These are phyloP conservation scores for Drosophila paracracens DNA, from an alignment of 2,888 invertebrate species.

Conservation along the genomic window DNA sequence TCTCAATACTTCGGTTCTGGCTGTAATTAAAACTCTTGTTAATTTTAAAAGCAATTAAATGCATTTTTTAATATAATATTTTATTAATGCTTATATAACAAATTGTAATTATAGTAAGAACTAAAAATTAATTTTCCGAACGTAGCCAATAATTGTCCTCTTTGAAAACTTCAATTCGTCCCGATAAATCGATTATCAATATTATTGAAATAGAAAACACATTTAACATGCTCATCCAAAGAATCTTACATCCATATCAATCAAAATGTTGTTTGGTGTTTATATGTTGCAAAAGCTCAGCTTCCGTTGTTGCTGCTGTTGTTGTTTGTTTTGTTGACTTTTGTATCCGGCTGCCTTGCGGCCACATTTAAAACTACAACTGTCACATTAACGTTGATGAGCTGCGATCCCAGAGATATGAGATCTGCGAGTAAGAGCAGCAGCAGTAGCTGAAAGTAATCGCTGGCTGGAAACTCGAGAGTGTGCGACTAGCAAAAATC, in stretches of 20 bases:
- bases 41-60: not conserved
- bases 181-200: not conserved
- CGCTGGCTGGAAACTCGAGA: conserved; percentile 67
- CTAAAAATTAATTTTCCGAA: not conserved
- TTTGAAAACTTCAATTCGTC: not conserved
- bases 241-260: conserved; percentile 1
- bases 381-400: conserved; percentile 78
- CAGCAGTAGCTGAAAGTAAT: conserved; percentile 66
- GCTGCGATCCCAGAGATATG: conserved; percentile 55
- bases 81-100: not conserved
- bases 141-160: not conserved
- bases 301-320: conserved; percentile 25
- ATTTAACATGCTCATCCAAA: not conserved
- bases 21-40: not conserved
- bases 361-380: conserved; percentile 62
- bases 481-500: conserved; percentile 66
- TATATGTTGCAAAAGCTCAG: not conserved
- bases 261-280: not conserved
- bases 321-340: conserved; percentile 4
- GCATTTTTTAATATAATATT: not conserved
- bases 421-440: conserved; percentile 18
- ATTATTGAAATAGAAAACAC: not conserved
- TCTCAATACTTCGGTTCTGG: not conserved
- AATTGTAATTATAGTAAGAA: not conserved
- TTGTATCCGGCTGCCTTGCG: conserved; percentile 50